Evolutionary conservation across 2,113 vertebrate genomes (phyloP).

Genomic region (Prionailurus bengalensis): DNA sequence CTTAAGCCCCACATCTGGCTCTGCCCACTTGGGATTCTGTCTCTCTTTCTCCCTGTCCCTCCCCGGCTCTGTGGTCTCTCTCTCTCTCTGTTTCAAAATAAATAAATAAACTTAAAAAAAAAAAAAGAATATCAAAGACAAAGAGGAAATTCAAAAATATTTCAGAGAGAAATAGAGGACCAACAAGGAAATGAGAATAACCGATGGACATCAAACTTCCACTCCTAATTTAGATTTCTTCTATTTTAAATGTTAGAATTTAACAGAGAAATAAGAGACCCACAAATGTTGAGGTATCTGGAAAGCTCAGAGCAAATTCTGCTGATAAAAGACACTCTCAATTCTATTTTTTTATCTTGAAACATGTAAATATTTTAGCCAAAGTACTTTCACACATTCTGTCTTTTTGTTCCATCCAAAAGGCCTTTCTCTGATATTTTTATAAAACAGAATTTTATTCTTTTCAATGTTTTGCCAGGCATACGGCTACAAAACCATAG

Average conservation of each 20-base stretch:
- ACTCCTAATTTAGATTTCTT: not conserved
- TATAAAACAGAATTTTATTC: not conserved
- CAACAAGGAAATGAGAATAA: not conserved
- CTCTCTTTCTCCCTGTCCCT: too few relatives aligned
- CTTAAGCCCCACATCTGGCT: too few relatives aligned
- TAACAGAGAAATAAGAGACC: not conserved
- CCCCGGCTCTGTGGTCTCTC: too few relatives aligned
- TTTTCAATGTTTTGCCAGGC: not conserved
- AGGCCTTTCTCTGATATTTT: not conserved
- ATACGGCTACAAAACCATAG: not conserved
- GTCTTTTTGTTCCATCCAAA: not conserved
- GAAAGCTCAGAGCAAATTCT: not conserved
- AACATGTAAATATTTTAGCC: not conserved
- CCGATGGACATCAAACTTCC: not conserved
- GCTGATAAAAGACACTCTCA: not conserved
- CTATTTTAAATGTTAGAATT: not conserved
- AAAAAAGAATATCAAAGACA: not conserved
- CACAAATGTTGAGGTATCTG: not conserved
- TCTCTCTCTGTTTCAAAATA: too few relatives aligned
- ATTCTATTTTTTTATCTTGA: not conserved
- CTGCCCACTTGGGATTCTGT: too few relatives aligned
- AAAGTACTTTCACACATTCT: not conserved
- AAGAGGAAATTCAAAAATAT: not conserved
- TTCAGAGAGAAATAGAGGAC: not conserved
- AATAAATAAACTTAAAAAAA: not conserved